phyloP scores from a whole-genome alignment of 2,113 vertebrate genomes.

The Paracanthobrama guichenoti region DNA sequence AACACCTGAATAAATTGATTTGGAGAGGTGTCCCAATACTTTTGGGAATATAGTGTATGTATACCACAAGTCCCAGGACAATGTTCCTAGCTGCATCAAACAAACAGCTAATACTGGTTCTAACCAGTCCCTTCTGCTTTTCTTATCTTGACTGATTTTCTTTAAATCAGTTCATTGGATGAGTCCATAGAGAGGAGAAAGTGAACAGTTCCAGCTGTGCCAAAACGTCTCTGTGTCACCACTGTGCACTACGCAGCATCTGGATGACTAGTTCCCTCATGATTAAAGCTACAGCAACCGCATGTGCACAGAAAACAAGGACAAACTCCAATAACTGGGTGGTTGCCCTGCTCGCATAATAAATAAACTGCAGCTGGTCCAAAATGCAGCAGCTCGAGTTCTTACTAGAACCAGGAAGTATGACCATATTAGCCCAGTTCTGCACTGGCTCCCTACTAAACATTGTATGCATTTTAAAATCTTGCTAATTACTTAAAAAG shows the following conservation, averaged over 20 bases:
- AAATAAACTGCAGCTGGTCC: too few relatives aligned
- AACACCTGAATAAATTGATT: too few relatives aligned
- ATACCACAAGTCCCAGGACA: neutral
- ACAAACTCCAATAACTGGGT: conserved; percentile 25
- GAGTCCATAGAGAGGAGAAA: conserved; percentile 24
- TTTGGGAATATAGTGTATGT: too few relatives aligned
- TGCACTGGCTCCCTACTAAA: too few relatives aligned
- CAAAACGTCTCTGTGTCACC: conserved; percentile 31
- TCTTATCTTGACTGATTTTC: conserved; percentile 15
- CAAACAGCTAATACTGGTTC: neutral
- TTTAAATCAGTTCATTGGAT: conserved; percentile 38
- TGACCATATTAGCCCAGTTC: too few relatives aligned
- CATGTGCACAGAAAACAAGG: conserved; percentile 38
- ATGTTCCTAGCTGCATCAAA: neutral
- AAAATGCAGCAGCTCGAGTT: too few relatives aligned
- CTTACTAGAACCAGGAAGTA: too few relatives aligned
- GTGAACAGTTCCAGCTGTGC: conserved; percentile 46
- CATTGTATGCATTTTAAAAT: too few relatives aligned
- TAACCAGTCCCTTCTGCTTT: neutral
- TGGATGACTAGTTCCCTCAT: conserved; percentile 39
- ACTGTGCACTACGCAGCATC: conserved; percentile 33
- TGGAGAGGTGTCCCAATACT: too few relatives aligned
- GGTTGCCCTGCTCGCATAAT: too few relatives aligned
- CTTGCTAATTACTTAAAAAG: too few relatives aligned
- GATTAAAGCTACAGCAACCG: conserved; percentile 28